Conservation (phyloP, 2,888 invertebrate genomes). For the Melipona bicolor region DNA sequence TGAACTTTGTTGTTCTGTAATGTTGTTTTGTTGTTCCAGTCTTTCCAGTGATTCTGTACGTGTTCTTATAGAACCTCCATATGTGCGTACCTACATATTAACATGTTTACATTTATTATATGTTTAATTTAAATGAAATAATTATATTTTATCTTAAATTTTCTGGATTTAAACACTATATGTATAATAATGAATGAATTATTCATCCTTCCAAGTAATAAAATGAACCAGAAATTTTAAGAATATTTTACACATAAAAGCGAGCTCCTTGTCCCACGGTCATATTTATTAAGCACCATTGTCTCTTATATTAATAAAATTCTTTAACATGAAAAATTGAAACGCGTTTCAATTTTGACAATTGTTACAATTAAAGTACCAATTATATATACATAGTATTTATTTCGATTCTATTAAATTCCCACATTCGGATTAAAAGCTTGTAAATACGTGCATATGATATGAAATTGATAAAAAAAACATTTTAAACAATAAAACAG, state of each 20-base stretch:
- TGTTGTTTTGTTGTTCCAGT: slow-evolving; percentile 84
- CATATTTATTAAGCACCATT: slow-evolving; percentile 65
- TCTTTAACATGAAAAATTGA: slow-evolving; percentile 42
- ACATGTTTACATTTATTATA: slow-evolving; percentile 44
- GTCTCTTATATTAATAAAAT: slow-evolving; percentile 41
- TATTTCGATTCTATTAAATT: slow-evolving; percentile 34
- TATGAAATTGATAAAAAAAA: slow-evolving; percentile 3
- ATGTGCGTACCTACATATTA: slow-evolving; percentile 87
- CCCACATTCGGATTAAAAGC: slow-evolving; percentile 60
- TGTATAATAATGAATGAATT: background rate
- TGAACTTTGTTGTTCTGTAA: slow-evolving; percentile 76
- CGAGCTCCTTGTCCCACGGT: slow-evolving; percentile 81
- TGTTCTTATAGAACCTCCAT: slow-evolving; percentile 93
- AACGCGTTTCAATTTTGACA: slow-evolving; percentile 35
- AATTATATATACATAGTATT: slow-evolving; percentile 18
- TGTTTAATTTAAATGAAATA: slow-evolving; percentile 17
- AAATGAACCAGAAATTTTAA: slow-evolving; percentile 70
- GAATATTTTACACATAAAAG: slow-evolving; percentile 73
- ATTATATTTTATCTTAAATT: slow-evolving; percentile 66
- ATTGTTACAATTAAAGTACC: slow-evolving; percentile 9
- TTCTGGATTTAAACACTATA: slow-evolving; percentile 61
- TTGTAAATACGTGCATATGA: slow-evolving; percentile 12
- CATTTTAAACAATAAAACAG: background rate
- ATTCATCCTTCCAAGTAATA: background rate
- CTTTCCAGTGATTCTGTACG: slow-evolving; percentile 92